Conservation (phyloP, 1,140 invertebrate genomes). For the Bombus sylvicola region DNA sequence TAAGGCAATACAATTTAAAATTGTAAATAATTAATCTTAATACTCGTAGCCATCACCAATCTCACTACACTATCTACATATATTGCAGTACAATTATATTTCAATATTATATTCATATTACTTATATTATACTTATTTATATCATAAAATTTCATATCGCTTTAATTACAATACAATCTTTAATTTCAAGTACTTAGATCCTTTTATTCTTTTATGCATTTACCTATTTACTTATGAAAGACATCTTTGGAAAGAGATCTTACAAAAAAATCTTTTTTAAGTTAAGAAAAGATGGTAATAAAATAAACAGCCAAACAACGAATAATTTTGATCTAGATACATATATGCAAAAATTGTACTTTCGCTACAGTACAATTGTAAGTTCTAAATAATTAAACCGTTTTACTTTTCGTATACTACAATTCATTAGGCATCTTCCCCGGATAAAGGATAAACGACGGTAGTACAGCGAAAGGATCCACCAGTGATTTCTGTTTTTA, state of each 20-base stretch:
- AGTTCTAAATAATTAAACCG: background rate
- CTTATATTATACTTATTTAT: background rate
- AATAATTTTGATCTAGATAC: background rate
- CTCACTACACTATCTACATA: background rate
- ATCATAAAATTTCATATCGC: background rate
- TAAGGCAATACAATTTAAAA: too few species aligned
- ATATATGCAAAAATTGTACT: too few species aligned
- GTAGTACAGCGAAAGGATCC: background rate
- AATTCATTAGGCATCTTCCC: background rate
- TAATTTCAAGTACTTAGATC: background rate
- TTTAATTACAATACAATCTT: background rate
- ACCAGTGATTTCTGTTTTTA: constrained; percentile 45
- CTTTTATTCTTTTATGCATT: too few species aligned
- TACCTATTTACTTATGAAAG: too few species aligned
- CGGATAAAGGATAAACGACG: background rate
- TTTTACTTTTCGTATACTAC: too few species aligned
- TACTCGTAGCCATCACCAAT: background rate
- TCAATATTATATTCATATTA: background rate
- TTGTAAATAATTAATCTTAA: too few species aligned
- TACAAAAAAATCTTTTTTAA: too few species aligned
- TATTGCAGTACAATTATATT: background rate
- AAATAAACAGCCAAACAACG: too few species aligned
- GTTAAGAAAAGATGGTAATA: background rate
- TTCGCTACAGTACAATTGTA: background rate
- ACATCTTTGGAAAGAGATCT: too few species aligned